Evolutionary conservation across 2,888 invertebrate species (phyloP).

Genomic region (Mechanitis messenoides): DNA sequence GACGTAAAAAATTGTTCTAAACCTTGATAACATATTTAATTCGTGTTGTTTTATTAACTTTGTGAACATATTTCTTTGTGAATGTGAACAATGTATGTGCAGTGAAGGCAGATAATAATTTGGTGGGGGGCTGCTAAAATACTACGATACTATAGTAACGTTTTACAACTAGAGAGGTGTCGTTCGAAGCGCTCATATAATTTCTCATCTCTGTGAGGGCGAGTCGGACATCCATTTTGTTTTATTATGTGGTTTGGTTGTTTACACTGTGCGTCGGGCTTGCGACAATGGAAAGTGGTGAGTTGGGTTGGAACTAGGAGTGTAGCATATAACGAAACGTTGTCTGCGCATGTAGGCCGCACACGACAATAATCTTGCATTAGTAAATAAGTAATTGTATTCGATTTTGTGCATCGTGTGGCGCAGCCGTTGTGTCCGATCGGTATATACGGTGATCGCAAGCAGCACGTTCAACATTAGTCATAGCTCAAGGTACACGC

Average conservation of each 20-base stretch:
- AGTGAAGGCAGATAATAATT: conserved; percentile 65
- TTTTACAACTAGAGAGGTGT: conserved; percentile 69
- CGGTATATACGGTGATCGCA: conserved; percentile 27
- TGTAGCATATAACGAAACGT: conserved; percentile 39
- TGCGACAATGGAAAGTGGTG: conserved; percentile 72
- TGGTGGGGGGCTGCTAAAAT: conserved; percentile 75
- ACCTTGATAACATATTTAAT: conserved; percentile 48
- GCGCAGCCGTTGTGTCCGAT: conserved; percentile 52
- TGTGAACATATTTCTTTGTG: conserved; percentile 56
- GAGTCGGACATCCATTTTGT: conserved; percentile 74
- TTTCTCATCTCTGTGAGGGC: conserved; percentile 65
- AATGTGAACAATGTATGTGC: conserved; percentile 46
- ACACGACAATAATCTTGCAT: conserved; percentile 68
- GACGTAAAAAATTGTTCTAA: conserved; percentile 62
- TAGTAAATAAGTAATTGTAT: conserved; percentile 66
- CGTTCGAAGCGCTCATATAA: conserved; percentile 59
- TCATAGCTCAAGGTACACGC: conserved; percentile 27
- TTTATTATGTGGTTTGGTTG: conserved; percentile 72
- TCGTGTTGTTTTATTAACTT: conserved; percentile 47
- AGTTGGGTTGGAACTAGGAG: conserved; percentile 48
- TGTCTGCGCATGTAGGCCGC: conserved; percentile 69
- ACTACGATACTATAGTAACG: conserved; percentile 76
- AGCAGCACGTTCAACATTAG: conserved; percentile 25
- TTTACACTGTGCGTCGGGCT: conserved; percentile 64
- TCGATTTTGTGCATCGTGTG: conserved; percentile 68